Conservation (phyloP, 2,888 invertebrate species). For the Colostygia pectinataria region DNA sequence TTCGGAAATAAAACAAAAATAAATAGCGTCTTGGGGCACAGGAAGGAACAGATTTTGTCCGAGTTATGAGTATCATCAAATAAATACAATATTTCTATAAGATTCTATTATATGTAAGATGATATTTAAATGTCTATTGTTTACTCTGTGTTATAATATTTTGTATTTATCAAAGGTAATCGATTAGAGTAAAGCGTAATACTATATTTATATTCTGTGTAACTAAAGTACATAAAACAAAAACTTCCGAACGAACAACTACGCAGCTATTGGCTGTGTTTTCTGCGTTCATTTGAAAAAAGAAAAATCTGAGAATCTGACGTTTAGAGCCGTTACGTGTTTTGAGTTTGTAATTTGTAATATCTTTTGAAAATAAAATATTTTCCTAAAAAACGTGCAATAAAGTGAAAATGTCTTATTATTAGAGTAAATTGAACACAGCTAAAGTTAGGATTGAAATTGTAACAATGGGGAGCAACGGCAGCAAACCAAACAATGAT, state of each 20-base stretch:
- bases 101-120: too few relatives aligned
- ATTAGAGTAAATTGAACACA: slow-evolving; percentile 1
- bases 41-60: too few relatives aligned
- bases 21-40: too few relatives aligned
- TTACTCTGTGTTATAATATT: too few relatives aligned
- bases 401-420: slow-evolving; percentile 14
- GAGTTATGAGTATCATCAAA: too few relatives aligned
- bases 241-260: slow-evolving; percentile 2
- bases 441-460: slow-evolving; percentile 7
- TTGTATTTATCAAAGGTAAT: too few relatives aligned
- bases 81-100: too few relatives aligned
- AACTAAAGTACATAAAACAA: background rate
- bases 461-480: slow-evolving; percentile 68
- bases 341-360: slow-evolving; percentile 43
- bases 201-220: background rate
- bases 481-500: slow-evolving; percentile 64
- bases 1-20: too few relatives aligned
- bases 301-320: slow-evolving; percentile 26
- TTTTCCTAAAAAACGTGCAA: slow-evolving; percentile 1
- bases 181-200: too few relatives aligned
- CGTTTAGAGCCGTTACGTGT: slow-evolving; percentile 64
- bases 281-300: slow-evolving; percentile 14
- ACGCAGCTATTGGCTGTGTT: background rate
- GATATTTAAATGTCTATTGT: too few relatives aligned
- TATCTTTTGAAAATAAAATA: slow-evolving; percentile 27